A percentile compares a stretch with the other conserved stretches of the same genome.
phyloP scores from a whole-genome alignment of 2,113 vertebrate species.

The Cinclus cinclus region DNA sequence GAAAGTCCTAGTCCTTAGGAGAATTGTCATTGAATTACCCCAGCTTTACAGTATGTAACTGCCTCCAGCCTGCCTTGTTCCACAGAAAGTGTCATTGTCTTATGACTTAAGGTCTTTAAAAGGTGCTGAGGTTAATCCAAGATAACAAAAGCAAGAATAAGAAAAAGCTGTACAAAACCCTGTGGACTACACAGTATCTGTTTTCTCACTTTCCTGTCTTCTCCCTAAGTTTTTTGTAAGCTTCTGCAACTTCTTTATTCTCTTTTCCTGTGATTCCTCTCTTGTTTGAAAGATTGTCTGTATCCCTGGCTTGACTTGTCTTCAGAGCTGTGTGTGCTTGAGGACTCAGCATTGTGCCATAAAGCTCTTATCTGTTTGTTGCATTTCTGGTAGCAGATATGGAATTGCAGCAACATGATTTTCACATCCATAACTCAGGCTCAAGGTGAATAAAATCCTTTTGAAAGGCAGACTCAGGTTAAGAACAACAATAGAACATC shows the following conservation, averaged over 20 bases:
- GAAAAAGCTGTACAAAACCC: background rate
- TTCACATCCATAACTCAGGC: background rate
- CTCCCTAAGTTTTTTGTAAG: background rate
- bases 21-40: background rate
- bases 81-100: rapidly evolving
- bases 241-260: background rate
- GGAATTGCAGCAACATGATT: background rate
- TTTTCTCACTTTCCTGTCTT: background rate
- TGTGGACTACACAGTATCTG: background rate
- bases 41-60: background rate
- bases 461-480: background rate
- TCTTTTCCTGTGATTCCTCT: background rate
- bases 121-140: background rate
- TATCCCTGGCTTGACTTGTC: background rate
- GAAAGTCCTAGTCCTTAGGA: background rate
- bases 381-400: background rate
- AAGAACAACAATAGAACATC: background rate
- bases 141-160: background rate
- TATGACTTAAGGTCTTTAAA: background rate
- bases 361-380: background rate
- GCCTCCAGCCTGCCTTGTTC: background rate
- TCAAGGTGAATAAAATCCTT: background rate
- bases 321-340: background rate
- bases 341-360: background rate
- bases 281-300: background rate